phyloP scores from a whole-genome alignment of 2,797 vertebrate species.

The Remorina albescens region DNA sequence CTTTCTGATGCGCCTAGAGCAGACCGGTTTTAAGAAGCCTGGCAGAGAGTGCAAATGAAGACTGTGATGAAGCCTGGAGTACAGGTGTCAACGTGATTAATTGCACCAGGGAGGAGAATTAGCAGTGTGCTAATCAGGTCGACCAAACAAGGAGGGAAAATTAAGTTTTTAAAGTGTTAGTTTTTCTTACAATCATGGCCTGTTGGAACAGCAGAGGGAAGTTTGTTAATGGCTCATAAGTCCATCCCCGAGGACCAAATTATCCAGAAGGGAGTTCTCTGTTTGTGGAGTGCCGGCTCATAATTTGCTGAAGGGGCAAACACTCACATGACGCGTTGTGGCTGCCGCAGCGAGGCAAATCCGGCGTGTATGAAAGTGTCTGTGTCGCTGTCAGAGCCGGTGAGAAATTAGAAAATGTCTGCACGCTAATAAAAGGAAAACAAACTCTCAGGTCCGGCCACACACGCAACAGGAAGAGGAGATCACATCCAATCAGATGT shows the following conservation, averaged over 20 bases:
- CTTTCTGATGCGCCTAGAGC: conserved; percentile 27
- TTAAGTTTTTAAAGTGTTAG: conserved; percentile 83
- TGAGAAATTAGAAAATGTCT: conserved; percentile 52
- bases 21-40: conserved; percentile 20
- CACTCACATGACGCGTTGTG: conserved; percentile 1
- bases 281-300: conserved; percentile 76
- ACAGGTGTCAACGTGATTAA: conserved; percentile 83
- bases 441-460: conserved; percentile 74
- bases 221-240: conserved; percentile 83
- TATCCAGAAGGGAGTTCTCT: conserved; percentile 77
- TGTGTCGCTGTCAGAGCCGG: conserved; percentile 19
- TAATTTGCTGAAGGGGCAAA: conserved; percentile 49
- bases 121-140: conserved; percentile 84
- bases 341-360: conserved; percentile 16
- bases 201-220: conserved; percentile 71
- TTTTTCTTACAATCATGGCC: conserved; percentile 76
- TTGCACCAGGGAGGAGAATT: conserved; percentile 79
- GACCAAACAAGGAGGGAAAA: conserved; percentile 80
- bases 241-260: conserved; percentile 78
- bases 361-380: conserved; percentile 40
- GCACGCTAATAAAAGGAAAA: conserved; percentile 69
- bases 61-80: conserved; percentile 55
- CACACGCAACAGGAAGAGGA: conserved; percentile 85
- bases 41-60: conserved; percentile 51
- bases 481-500: conserved; percentile 85